Conservation (phyloP, 2,888 invertebrate genomes). For the Campoplex nolae region DNA sequence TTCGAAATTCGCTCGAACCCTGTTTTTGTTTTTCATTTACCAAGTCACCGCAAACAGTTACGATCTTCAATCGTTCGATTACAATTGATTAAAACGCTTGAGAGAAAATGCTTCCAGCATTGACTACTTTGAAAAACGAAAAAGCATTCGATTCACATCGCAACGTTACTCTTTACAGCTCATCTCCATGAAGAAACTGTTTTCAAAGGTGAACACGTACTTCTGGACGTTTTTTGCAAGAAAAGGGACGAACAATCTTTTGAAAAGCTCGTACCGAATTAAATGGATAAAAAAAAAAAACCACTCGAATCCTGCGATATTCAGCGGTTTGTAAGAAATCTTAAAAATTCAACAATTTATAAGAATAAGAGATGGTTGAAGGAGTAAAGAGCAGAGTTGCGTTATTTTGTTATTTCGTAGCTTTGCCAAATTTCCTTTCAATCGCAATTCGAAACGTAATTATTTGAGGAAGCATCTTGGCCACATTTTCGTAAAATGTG, state of each 20-base stretch:
- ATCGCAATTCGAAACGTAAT: background rate
- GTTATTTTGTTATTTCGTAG: background rate
- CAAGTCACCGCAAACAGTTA: conserved; percentile 22
- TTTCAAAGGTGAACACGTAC: too few relatives aligned
- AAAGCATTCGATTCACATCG: background rate
- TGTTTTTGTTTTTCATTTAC: background rate
- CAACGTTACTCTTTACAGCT: background rate
- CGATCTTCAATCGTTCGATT: conserved; percentile 24
- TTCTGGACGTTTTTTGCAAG: too few relatives aligned
- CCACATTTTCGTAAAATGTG: conserved; percentile 42
- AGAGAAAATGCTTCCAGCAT: conserved; percentile 56
- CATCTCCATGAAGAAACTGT: background rate
- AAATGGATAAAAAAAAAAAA: too few relatives aligned
- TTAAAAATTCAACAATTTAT: background rate
- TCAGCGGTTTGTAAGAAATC: background rate
- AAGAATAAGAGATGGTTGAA: too few relatives aligned
- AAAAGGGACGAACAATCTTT: too few relatives aligned
- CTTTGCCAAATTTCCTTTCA: background rate
- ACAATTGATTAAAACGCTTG: conserved; percentile 41
- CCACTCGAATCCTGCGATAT: too few relatives aligned
- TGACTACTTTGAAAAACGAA: conserved; percentile 29
- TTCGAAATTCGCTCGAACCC: conserved; percentile 20
- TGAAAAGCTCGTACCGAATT: too few relatives aligned
- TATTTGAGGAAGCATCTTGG: conserved; percentile 59
- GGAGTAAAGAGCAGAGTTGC: background rate